Base-by-base conservation (phyloP, 2,888 invertebrate species). In the Apodemia duryi region DNA sequence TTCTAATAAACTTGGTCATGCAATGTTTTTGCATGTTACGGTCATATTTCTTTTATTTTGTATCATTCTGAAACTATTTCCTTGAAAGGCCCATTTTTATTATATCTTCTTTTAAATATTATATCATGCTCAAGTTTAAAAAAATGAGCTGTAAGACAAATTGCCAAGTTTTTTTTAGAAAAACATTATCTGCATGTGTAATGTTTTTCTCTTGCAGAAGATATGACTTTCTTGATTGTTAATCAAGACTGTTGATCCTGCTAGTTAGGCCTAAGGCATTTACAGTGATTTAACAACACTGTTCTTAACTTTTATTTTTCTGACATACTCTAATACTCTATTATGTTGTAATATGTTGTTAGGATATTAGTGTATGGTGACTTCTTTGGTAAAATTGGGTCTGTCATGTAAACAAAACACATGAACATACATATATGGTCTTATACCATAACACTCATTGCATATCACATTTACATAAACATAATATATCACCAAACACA, bases 21-120 rank as follows among this genome's bases (percentile, higher is more conserved):
- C 54, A 54, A 54, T 28, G 29, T 54, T 54, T 54, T 54, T 54
- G 54, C 13, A 28, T 61, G 51, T 63, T 61, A 10, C 38, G 21
- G 38, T 49, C 13, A 64, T 61, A 49, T 32, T 46, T 60, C 60
- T 32, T 43, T 43, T 62, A 46, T 61, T 64, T 61, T 38, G 21
- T 49, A 60, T 43, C 60, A 64, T 54, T 66, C 67, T 65, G 69
- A 69, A 67, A 67, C 28, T 64, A 64, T 41, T 46, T 64, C 51
- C 65, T 64, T 63, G 1, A 60, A 63, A 66, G 46, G 61, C 43
- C 43, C 63, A 61, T 67, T 54, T 63, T 65, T 65, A 67, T 43
- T 57, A 62, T 65, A 43, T 43, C 43, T 43, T 43, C 10, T 11
- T 11, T 10, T 43, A 11, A 43, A 43, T 43, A 11, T 43, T 43